These are phyloP conservation scores for Drepana arcuata DNA, from an alignment of 1,140 invertebrate genomes.

Conservation along the genomic window DNA sequence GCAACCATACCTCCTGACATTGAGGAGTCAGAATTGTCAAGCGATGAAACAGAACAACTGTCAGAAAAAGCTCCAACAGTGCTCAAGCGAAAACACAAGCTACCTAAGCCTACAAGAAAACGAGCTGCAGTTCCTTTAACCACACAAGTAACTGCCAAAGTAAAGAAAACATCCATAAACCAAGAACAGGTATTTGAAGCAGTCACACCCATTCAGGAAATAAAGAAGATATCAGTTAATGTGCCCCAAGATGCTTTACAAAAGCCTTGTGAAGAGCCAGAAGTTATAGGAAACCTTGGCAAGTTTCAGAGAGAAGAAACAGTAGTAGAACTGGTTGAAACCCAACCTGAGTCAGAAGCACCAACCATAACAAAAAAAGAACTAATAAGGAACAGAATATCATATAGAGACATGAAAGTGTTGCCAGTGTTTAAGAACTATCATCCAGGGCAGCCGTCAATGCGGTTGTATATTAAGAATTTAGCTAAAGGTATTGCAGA, in stretches of 20 bases:
- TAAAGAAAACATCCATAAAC: conserved; percentile 63
- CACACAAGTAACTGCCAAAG: conserved; percentile 29
- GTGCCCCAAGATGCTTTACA: conserved; percentile 59
- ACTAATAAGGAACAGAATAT: conserved; percentile 79
- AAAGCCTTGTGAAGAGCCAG: conserved; percentile 35
- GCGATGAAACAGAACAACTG: conserved; percentile 72
- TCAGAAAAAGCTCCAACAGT: conserved; percentile 52
- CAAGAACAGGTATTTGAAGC: conserved; percentile 80
- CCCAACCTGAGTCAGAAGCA: conserved; percentile 31
- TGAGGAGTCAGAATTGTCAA: conserved; percentile 88
- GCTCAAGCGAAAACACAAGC: conserved; percentile 74
- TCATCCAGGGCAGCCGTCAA: conserved; percentile 83
- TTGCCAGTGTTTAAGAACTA: conserved; percentile 92
- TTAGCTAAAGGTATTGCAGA: conserved; percentile 84
- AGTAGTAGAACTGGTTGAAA: conserved; percentile 26
- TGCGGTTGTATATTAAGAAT: conserved; percentile 94
- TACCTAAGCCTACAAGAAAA: conserved; percentile 74
- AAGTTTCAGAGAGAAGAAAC: conserved; percentile 49
- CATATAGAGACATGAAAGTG: conserved; percentile 82
- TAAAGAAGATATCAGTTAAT: conserved; percentile 78
- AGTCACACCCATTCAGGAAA: conserved; percentile 61
- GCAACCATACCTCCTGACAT: conserved; percentile 20
- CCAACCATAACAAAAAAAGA: conserved; percentile 78
- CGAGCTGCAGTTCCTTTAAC: conserved; percentile 73
- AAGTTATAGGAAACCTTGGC: conserved; percentile 47